phyloP scores from a whole-genome alignment of 2,113 vertebrate genomes.

The Lamprologus tigripictilis region DNA sequence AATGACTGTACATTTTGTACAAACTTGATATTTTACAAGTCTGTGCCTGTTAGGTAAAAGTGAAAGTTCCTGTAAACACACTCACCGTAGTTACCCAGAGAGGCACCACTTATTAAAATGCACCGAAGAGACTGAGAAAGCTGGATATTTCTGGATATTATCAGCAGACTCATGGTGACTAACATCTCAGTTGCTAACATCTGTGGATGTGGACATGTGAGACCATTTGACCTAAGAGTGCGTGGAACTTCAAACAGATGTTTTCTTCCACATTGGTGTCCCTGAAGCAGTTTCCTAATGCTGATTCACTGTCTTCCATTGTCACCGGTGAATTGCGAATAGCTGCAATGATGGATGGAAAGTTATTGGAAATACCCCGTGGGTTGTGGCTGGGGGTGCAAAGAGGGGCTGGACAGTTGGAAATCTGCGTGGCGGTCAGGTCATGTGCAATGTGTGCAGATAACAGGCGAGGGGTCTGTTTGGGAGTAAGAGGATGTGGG shows the following conservation, averaged over 20 bases:
- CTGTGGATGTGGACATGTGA: background rate
- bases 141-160: background rate
- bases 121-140: background rate
- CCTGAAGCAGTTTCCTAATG: background rate
- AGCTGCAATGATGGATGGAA: constrained; percentile 22
- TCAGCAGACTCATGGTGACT: background rate
- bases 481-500: constrained; percentile 55
- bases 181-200: background rate
- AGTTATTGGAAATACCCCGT: constrained; percentile 29
- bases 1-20: background rate
- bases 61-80: background rate
- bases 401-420: background rate
- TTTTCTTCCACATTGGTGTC: background rate
- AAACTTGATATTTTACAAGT: background rate
- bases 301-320: constrained; percentile 33
- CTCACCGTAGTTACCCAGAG: background rate
- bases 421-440: background rate
- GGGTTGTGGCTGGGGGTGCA: background rate
- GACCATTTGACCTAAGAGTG: background rate
- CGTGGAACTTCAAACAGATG: background rate
- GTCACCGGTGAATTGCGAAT: background rate
- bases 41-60: background rate
- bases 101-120: background rate
- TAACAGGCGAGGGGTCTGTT: background rate
- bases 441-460: constrained; percentile 2